phyloP scores from a whole-genome alignment of 1,140 invertebrate genomes.

The Bombus cullumanus region DNA sequence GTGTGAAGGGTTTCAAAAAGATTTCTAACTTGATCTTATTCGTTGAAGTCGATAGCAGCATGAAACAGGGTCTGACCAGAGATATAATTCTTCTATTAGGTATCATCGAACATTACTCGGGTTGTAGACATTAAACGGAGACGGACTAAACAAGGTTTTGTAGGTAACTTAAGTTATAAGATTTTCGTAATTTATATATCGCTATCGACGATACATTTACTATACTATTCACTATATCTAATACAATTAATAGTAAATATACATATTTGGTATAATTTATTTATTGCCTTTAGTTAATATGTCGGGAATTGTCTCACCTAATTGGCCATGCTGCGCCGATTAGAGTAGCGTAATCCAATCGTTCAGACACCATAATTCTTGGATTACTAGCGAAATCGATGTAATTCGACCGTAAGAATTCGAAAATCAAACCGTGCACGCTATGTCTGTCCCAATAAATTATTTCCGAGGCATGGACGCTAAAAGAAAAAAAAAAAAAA shows the following conservation, averaged over 20 bases:
- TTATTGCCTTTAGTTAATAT: neutral
- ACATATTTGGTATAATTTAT: neutral
- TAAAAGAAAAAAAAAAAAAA: slow-evolving; percentile 5
- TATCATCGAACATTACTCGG: neutral
- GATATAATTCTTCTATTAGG: neutral
- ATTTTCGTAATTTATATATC: neutral
- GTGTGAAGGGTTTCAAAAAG: slow-evolving; percentile 67
- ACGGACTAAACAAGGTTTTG: neutral
- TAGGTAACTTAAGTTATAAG: neutral
- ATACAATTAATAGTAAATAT: neutral
- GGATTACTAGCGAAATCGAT: slow-evolving; percentile 65
- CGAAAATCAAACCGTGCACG: slow-evolving; percentile 63
- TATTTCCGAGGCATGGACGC: slow-evolving; percentile 61
- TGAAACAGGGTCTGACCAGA: slow-evolving; percentile 67
- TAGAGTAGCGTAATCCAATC: slow-evolving; percentile 51
- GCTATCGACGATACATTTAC: neutral
- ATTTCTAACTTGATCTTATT: slow-evolving; percentile 65
- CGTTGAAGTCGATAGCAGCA: slow-evolving; percentile 64
- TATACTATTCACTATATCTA: neutral
- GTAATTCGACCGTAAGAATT: slow-evolving; percentile 58
- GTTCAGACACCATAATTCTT: slow-evolving; percentile 63
- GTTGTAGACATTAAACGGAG: neutral
- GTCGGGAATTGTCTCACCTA: slow-evolving; percentile 25
- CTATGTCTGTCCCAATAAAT: slow-evolving; percentile 65
- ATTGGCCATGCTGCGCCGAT: slow-evolving; percentile 68